phyloP scores from a whole-genome alignment of 1,140 invertebrate genomes.

The Philaenus spumarius region DNA sequence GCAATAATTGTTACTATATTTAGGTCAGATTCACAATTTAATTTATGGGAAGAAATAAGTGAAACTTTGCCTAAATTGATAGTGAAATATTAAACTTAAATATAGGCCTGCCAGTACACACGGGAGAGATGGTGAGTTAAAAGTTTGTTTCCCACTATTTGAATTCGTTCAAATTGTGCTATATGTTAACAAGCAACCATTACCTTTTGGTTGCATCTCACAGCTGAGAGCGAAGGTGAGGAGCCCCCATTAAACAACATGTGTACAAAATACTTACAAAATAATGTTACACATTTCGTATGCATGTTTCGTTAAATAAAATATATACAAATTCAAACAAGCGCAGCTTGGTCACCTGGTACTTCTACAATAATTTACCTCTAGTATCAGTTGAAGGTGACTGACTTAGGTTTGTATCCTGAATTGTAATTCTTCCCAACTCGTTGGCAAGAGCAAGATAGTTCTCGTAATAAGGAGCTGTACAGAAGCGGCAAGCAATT shows the following conservation, averaged over 20 bases:
- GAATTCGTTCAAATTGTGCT: background rate
- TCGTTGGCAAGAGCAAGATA: constrained; percentile 76
- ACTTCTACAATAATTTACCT: background rate
- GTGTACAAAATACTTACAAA: background rate
- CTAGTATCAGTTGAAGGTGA: background rate
- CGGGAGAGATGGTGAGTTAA: too few species aligned
- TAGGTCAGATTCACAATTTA: too few species aligned
- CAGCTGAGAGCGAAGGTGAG: too few species aligned
- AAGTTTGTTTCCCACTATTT: too few species aligned
- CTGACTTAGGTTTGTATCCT: constrained; percentile 40
- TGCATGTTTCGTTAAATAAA: background rate
- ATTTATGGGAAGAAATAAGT: too few species aligned
- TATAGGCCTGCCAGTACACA: too few species aligned
- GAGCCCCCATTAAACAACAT: background rate
- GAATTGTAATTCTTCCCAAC: constrained; percentile 65
- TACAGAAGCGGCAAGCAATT: constrained; percentile 43
- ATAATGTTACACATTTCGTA: too few species aligned
- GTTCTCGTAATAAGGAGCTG: constrained; percentile 49
- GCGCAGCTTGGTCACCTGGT: background rate
- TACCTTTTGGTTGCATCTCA: too few species aligned
- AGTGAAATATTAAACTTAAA: too few species aligned
- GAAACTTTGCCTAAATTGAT: too few species aligned
- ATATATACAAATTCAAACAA: background rate
- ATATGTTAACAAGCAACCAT: background rate
- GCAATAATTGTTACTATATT: too few species aligned